Evolutionary conservation across 2,113 vertebrate genomes (phyloP).

Genomic region (Girardinichthys multiradiatus): DNA sequence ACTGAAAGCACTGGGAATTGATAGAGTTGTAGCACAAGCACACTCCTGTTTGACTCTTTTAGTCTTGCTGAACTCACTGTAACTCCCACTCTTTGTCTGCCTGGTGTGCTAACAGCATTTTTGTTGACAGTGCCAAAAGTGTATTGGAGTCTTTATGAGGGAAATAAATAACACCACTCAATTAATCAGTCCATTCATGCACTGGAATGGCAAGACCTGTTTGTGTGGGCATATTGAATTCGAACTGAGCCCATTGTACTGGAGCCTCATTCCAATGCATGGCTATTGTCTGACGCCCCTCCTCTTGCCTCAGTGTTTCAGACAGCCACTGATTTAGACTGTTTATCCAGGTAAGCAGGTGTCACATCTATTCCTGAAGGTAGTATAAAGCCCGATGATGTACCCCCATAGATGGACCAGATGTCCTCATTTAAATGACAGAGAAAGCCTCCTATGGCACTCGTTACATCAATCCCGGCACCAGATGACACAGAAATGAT

Average conservation of each 20-base stretch:
- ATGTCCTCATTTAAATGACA: slow-evolving; percentile 69
- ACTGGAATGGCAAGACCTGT: slow-evolving; percentile 43
- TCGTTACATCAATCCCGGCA: slow-evolving; percentile 67
- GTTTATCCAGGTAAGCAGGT: slow-evolving; percentile 69
- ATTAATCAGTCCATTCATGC: slow-evolving; percentile 59
- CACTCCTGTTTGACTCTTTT: slow-evolving; percentile 35
- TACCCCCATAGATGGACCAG: slow-evolving; percentile 58
- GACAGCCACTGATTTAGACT: slow-evolving; percentile 55
- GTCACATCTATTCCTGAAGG: slow-evolving; percentile 63
- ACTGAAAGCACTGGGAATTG: slow-evolving; percentile 6
- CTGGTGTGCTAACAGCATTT: slow-evolving; percentile 42
- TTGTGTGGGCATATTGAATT: slow-evolving; percentile 70
- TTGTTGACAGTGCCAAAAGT: slow-evolving; percentile 42
- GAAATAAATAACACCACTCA: slow-evolving; percentile 55
- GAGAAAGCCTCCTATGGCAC: slow-evolving; percentile 58
- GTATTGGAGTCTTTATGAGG: slow-evolving; percentile 51
- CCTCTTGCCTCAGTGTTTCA: slow-evolving; percentile 36
- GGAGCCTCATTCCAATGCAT: slow-evolving; percentile 49
- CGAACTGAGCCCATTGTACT: slow-evolving; percentile 57
- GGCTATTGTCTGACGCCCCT: slow-evolving; percentile 46
- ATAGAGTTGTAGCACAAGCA: slow-evolving; percentile 9
- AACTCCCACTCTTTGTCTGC: slow-evolving; percentile 50
- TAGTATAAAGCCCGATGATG: slow-evolving; percentile 49
- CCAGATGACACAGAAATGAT: slow-evolving; percentile 71
- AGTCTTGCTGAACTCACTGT: slow-evolving; percentile 37